Evolutionary conservation across 2,113 vertebrate species (phyloP), one percentile per base, ranked within the genome.

Genomic region (Panthera uncia): DNA sequence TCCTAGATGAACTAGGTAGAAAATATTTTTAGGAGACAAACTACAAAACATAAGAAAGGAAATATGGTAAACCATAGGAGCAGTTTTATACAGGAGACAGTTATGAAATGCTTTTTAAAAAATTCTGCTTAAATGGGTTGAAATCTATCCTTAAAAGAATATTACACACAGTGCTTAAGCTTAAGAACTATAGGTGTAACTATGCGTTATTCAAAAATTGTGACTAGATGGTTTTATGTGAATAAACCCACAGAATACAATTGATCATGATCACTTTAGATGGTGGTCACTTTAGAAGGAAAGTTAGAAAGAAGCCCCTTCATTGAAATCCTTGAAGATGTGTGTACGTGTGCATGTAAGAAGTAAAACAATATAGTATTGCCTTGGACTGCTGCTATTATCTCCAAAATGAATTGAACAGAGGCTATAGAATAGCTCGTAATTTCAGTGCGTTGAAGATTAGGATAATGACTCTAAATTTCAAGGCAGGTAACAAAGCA

Each of bases 231-330:
- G 52, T n/a, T 81, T 92, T 29, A 45, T 38, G 36, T 33, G 84
- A 86, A 80, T 79, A 97, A 94, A 81, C 73, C 48, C 80, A 11
- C 68, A 55, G 80, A 82, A 91, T 16, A 41, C 36, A 93, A 45
- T 21, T 65, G 90, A 74, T 69, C 5, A 8, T 29, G 6, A 41
- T 31, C 38, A 38, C 38, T 38, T 38, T 38, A 38, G 38, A 38
- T 38, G 38, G 52, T 55, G 69, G 92, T 48, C 86, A 65, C 80
- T 89, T 78, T 31, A 73, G 33, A 14, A 94, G 52, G 12, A 57
- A 91, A 96, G 33, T 93, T 96, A 80, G 57, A 63, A 91, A 84
- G 83, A 73, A 74, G 23, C 21, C 76, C 63, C 63, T 91, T 95
- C 50, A n/a, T 2, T 82, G 95, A 95, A 96, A 97, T 83, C 63